Conservation (phyloP, 2,113 vertebrate genomes). For the Oncorhynchus gorbuscha region DNA sequence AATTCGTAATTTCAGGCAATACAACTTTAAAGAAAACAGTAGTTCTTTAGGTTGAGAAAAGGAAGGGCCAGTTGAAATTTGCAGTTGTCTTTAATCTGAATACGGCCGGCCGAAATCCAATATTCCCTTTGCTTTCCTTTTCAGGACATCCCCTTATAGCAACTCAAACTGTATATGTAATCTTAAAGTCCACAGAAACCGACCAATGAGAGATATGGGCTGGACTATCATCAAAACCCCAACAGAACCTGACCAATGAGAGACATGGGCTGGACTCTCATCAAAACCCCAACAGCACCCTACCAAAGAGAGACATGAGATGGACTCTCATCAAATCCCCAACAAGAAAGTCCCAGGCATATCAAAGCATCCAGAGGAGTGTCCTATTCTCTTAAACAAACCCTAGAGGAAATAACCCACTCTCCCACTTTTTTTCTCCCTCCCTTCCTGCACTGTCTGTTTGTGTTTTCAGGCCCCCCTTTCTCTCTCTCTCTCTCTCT, state of each 20-base stretch:
- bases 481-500: slow-evolving; percentile 6
- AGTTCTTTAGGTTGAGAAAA: background rate
- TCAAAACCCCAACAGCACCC: slow-evolving; percentile 32
- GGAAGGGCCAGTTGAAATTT: background rate
- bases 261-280: slow-evolving; percentile 24
- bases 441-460: background rate
- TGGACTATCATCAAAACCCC: slow-evolving; percentile 33
- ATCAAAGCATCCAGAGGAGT: slow-evolving; percentile 35
- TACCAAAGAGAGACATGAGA: slow-evolving; percentile 32
- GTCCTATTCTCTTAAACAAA: slow-evolving; percentile 42
- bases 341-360: slow-evolving; percentile 31
- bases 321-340: slow-evolving; percentile 32
- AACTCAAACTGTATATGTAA: slow-evolving; percentile 32
- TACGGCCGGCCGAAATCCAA: slow-evolving; percentile 13
- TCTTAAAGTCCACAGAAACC: slow-evolving; percentile 18
- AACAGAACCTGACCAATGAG: slow-evolving; percentile 30
- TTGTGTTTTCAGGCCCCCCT: background rate
- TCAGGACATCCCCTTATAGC: slow-evolving; percentile 21
- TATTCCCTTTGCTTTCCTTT: slow-evolving; percentile 28
- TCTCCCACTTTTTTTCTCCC: background rate
- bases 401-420: slow-evolving; percentile 8
- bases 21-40: background rate
- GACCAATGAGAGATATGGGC: slow-evolving; percentile 33
- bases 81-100: slow-evolving; percentile 4
- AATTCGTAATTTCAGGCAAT: background rate